Conservation (phyloP, 2,797 vertebrate species). For the Urophycis tenuis region DNA sequence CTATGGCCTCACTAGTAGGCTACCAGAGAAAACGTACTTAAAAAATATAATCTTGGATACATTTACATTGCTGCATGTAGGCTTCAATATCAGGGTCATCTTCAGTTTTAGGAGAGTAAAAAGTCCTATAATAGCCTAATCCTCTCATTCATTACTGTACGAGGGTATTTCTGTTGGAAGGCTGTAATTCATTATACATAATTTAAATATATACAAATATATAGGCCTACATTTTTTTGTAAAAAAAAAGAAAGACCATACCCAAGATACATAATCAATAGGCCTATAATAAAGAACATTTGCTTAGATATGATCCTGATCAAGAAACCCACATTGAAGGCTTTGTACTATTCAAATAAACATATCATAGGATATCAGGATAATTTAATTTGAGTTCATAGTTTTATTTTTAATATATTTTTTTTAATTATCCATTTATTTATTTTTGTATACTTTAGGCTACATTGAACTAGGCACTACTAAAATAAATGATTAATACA, state of each 20-base stretch:
- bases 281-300: neutral
- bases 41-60: neutral
- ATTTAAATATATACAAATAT: conserved; percentile 1
- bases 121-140: neutral
- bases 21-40: neutral
- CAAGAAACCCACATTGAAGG: neutral
- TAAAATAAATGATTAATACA: neutral
- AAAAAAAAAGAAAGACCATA: too few species aligned
- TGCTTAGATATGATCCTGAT: too few species aligned
- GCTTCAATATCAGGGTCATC: neutral
- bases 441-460: neutral
- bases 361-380: neutral
- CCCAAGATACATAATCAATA: too few species aligned
- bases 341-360: neutral
- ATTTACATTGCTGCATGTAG: neutral
- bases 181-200: neutral
- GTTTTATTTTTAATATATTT: neutral
- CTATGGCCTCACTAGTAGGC: neutral
- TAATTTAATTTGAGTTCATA: neutral
- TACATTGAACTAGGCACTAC: neutral
- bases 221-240: neutral
- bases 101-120: neutral
- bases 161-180: neutral
- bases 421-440: neutral
- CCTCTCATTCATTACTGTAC: neutral